Evolutionary conservation across 2,113 vertebrate species (phyloP).

Genomic region (Heloderma charlesbogerti): DNA sequence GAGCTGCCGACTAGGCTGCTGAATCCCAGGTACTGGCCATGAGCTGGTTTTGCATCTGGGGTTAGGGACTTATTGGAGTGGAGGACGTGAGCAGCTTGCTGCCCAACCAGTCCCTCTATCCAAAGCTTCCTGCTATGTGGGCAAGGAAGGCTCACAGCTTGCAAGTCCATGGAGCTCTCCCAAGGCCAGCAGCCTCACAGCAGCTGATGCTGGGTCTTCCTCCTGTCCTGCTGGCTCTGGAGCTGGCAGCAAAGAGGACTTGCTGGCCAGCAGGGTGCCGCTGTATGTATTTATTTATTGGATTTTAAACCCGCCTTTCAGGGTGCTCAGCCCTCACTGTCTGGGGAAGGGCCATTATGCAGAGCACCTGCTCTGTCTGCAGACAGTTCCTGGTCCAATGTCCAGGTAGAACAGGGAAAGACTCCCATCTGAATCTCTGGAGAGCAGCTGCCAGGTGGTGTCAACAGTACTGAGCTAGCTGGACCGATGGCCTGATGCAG

Average conservation of each 20-base stretch:
- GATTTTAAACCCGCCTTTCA: too few species aligned
- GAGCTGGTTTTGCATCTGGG: not conserved
- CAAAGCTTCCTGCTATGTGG: not conserved
- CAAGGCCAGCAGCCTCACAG: not conserved
- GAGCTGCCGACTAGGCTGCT: not conserved
- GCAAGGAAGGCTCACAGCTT: not conserved
- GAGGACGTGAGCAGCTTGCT: not conserved
- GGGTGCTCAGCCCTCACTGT: too few species aligned
- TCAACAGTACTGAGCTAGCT: too few species aligned
- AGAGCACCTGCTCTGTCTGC: too few species aligned
- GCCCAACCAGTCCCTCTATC: not conserved
- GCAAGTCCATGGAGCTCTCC: not conserved
- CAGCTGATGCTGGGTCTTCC: not conserved
- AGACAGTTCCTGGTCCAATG: too few species aligned
- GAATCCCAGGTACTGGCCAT: not conserved
- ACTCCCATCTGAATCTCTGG: too few species aligned
- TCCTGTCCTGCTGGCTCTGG: not conserved
- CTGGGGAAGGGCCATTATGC: too few species aligned
- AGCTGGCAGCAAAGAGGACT: too few species aligned
- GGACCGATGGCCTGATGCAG: too few species aligned
- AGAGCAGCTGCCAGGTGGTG: too few species aligned
- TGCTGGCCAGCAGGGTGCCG: too few species aligned
- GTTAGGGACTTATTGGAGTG: not conserved
- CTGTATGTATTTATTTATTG: too few species aligned
- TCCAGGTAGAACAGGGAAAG: not conserved